Evolutionary conservation across 2,797 vertebrate species (phyloP).

Genomic region (Sebastes wilsoni): DNA sequence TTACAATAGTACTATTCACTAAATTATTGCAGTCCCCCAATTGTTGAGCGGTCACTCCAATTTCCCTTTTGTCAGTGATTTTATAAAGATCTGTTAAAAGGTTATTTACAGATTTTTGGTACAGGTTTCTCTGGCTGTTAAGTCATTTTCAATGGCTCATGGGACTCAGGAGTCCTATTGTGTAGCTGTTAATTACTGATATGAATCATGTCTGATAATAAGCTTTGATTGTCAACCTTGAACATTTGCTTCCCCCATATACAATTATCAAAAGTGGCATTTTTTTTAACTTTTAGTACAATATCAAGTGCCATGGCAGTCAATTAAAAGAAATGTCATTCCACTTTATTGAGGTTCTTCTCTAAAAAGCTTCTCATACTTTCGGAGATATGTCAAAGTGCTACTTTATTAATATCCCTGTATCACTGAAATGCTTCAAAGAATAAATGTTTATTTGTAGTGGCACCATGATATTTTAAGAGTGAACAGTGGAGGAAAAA

Average conservation of each 20-base stretch:
- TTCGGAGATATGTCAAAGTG: slow-evolving; percentile 74
- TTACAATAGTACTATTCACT: not conserved
- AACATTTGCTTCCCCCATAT: slow-evolving; percentile 44
- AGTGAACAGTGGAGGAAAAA: slow-evolving; percentile 5
- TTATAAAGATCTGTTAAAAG: slow-evolving; percentile 29
- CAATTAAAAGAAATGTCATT: slow-evolving; percentile 30
- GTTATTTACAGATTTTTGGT: slow-evolving; percentile 63
- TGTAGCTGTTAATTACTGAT: slow-evolving; percentile 26
- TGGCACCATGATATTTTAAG: slow-evolving; percentile 6
- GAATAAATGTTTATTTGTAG: slow-evolving; percentile 30
- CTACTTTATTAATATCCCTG: slow-evolving; percentile 70
- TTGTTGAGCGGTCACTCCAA: slow-evolving; percentile 21
- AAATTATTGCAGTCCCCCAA: slow-evolving; percentile 42
- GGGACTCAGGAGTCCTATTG: slow-evolving; percentile 2
- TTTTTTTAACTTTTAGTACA: slow-evolving; percentile 27
- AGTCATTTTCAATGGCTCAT: slow-evolving; percentile 41
- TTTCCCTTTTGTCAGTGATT: slow-evolving; percentile 11
- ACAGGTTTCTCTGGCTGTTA: slow-evolving; percentile 19
- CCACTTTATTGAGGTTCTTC: slow-evolving; percentile 19
- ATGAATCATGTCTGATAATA: slow-evolving; percentile 46
- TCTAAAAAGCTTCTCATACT: slow-evolving; percentile 16
- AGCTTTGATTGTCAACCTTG: slow-evolving; percentile 81
- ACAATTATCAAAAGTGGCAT: slow-evolving; percentile 27
- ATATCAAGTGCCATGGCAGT: slow-evolving; percentile 13
- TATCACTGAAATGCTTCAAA: slow-evolving; percentile 43